Base-by-base conservation (phyloP, 2,888 invertebrate genomes). In the Morpho deidamia region DNA sequence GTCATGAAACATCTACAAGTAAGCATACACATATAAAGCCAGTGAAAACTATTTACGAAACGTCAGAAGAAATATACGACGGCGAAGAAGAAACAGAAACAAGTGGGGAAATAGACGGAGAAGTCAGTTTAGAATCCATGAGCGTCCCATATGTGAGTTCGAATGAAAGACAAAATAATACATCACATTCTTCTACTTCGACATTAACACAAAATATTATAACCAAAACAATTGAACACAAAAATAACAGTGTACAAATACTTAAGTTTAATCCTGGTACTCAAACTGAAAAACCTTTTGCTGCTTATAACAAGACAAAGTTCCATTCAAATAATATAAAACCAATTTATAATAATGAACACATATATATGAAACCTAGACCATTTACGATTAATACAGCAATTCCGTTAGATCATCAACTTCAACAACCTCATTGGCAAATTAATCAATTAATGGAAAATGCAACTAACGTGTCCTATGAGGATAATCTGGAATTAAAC, bases 401-500 rank as follows among this genome's bases (percentile, higher is more conserved):
- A 7, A 67, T 73, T 10, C 77, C 83, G 10, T 70, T 88, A 34
- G 88, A 88, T 58, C 83, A 87, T 66, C 88, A 88, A 61, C 61
- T 88, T 40, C 89, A 89, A 56, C 87, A 88, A 65, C 89, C 89
- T 9, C 89, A 89, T 62, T 89, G 89, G 89, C 89, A 89, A 63
- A 89, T 89, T 14, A 89, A 89, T 65, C 80, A 89, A 51, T 70
- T 89, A 58, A 67, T 85, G 69, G 85, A 83, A 64, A 89, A 89
- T 58, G 62, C 72, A 1, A 81, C 82, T 8, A 88, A 84, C 53
- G 62, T 74, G 9, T 85, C 86, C 0, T 81, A 81, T 63, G 88
- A 88, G 74, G 87, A 88, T 14, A 83, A 74, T 57, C 55, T 87
- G 10, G 81, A 83, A 47, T 68, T 90, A 38, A 90, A 90, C 63